Evolutionary conservation across 2,113 vertebrate genomes (phyloP).

Genomic region (Xerus inauris): DNA sequence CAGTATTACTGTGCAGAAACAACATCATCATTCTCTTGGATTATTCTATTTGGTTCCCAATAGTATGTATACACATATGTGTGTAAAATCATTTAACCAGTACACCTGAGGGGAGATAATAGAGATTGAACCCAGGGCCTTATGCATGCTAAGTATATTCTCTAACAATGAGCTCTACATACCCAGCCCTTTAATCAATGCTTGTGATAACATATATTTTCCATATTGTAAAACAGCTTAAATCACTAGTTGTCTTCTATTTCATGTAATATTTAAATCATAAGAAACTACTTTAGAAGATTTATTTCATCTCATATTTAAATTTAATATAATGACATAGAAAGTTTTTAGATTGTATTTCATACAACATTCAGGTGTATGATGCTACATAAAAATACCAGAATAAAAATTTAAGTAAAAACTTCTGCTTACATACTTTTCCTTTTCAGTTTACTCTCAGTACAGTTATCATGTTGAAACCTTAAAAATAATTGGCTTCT

Average conservation of each 20-base stretch:
- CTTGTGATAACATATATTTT: not conserved
- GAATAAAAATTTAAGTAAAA: conserved; percentile 3
- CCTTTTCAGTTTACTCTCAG: not conserved
- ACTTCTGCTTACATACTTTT: not conserved
- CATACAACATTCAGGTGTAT: not conserved
- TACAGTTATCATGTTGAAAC: not conserved
- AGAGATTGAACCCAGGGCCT: not conserved
- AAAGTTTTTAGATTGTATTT: not conserved
- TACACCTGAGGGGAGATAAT: fast-evolving
- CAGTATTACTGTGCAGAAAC: not conserved
- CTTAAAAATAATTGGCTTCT: not conserved
- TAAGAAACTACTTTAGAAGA: not conserved
- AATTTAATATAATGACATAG: not conserved
- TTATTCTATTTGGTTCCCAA: not conserved
- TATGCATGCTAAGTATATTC: not conserved
- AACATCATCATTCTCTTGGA: not conserved
- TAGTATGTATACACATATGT: not conserved
- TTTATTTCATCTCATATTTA: not conserved
- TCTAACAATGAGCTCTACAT: not conserved
- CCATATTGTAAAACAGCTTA: not conserved
- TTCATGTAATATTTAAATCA: not conserved
- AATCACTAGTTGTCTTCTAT: not conserved
- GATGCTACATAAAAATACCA: not conserved
- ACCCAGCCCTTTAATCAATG: not conserved
- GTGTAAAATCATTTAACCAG: not conserved